Base-by-base conservation (phyloP, 1,140 invertebrate genomes). In the Meloidogyne hapla region DNA sequence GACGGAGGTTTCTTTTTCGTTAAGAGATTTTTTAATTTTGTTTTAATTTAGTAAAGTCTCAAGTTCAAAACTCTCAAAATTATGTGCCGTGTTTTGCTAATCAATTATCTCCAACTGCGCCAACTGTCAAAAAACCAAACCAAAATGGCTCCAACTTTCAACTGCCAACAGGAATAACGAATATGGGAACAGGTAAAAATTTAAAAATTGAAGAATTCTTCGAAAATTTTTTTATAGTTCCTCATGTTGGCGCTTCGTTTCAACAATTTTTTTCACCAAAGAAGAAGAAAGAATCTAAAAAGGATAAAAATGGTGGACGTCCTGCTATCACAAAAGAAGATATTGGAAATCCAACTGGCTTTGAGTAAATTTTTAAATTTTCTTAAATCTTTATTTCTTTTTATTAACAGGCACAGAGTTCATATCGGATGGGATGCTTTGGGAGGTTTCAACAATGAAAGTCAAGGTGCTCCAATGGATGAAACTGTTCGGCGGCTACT, bases 271-370 rank as follows among this genome's bases (percentile, higher is more conserved):
- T 75, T 42, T 21, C 65, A 1, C 13, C 56, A 69, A 76, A 77
- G 67, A 77, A 62, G n/a, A 42, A 28, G n/a, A 70, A 79, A 61
- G 68, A 21, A 6, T 33, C 33, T 33, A 42, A 72, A n/a, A 23
- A 65, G 13, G 68, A 62, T 2, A 9, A 80, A 80, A 23, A 80
- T 33, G 8, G 66, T 3, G 28, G 28, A 80, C 33, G 33, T 33
- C 28, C 75, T 25, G 18, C 8, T 23, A 8, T 75, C 6, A 67
- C 65, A 10, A 78, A 78, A 63, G 77, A 76, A 18, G 77, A 78
- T 62, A 78, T 78, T 40, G 68, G 77, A 2, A 61, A 48, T 18
- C 77, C 77, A 5, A 80, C 66, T 21, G 38, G 80, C 62, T 78
- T 78, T 73, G 40, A 79, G 67, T 78, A 68, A 45, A 42, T n/a